These are phyloP conservation scores for Ciconia maguari DNA, from an alignment of 2,113 vertebrate species.

Conservation along the genomic window DNA sequence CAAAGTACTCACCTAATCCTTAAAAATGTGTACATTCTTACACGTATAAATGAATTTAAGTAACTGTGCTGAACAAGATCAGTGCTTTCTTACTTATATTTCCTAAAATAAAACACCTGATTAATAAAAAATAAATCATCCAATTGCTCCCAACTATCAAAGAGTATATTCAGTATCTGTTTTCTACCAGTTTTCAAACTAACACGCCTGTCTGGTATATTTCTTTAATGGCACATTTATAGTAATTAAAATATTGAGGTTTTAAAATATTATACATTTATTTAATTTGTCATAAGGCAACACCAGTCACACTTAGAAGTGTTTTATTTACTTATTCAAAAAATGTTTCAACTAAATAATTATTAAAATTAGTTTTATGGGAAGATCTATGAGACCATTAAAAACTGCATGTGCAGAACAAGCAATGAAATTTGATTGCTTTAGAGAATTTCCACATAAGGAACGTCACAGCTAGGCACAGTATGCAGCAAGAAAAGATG, in stretches of 20 bases:
- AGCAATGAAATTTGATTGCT: slow-evolving; percentile 22
- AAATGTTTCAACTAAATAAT: neutral
- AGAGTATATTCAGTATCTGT: neutral
- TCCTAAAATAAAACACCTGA: neutral
- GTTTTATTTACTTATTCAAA: neutral
- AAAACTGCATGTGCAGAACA: slow-evolving; percentile 2
- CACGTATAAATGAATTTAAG: neutral
- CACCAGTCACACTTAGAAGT: neutral
- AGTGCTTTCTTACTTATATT: neutral
- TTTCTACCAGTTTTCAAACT: neutral
- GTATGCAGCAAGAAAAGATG: slow-evolving; percentile 46
- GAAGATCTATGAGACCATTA: neutral
- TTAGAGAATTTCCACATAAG: slow-evolving; percentile 40
- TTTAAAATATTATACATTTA: neutral
- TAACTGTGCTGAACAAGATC: neutral
- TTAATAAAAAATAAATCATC: neutral
- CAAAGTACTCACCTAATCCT: neutral
- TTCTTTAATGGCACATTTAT: neutral
- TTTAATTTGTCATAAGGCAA: neutral
- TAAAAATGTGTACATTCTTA: neutral
- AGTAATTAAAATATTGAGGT: neutral
- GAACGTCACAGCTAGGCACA: slow-evolving; percentile 38
- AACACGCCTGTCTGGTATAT: neutral
- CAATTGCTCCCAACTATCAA: neutral
- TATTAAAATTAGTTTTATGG: neutral